phyloP scores from a whole-genome alignment of 1,140 invertebrate species.

The Lerema accius region DNA sequence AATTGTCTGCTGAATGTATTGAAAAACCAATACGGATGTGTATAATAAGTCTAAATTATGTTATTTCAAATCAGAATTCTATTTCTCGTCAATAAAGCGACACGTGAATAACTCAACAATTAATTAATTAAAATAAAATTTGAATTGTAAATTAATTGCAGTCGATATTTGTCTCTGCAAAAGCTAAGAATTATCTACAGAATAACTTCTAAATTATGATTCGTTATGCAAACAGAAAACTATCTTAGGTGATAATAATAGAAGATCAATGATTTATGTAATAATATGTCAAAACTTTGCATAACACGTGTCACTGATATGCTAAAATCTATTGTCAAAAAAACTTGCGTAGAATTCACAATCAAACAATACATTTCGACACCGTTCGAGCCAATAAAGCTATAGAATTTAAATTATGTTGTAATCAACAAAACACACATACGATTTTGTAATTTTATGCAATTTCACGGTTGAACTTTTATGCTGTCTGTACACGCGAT shows the following conservation, averaged over 20 bases:
- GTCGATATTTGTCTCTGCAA: too few species aligned
- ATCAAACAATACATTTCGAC: slow-evolving; percentile 54
- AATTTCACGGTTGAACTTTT: slow-evolving; percentile 54
- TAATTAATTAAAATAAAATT: too few species aligned
- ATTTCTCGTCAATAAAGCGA: too few species aligned
- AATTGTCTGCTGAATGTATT: too few species aligned
- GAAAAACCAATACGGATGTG: too few species aligned
- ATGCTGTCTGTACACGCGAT: slow-evolving; percentile 61
- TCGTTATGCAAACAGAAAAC: background rate
- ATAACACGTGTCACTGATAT: slow-evolving; percentile 21
- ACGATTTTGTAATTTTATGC: slow-evolving; percentile 41
- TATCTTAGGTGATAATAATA: background rate
- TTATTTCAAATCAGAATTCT: too few species aligned
- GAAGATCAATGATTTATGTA: background rate
- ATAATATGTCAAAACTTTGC: background rate
- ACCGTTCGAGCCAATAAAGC: slow-evolving; percentile 51
- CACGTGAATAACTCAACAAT: too few species aligned
- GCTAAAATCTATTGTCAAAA: slow-evolving; percentile 37
- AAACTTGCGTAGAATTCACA: slow-evolving; percentile 58
- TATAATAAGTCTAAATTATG: too few species aligned
- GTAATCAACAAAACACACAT: slow-evolving; percentile 55
- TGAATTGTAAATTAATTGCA: too few species aligned
- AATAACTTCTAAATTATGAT: too few species aligned
- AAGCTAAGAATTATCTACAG: too few species aligned
- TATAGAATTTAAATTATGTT: slow-evolving; percentile 50